phyloP scores from a whole-genome alignment of 37 sponge, comb jelly and placozoan species.

The Cliona cf. orientalis region DNA sequence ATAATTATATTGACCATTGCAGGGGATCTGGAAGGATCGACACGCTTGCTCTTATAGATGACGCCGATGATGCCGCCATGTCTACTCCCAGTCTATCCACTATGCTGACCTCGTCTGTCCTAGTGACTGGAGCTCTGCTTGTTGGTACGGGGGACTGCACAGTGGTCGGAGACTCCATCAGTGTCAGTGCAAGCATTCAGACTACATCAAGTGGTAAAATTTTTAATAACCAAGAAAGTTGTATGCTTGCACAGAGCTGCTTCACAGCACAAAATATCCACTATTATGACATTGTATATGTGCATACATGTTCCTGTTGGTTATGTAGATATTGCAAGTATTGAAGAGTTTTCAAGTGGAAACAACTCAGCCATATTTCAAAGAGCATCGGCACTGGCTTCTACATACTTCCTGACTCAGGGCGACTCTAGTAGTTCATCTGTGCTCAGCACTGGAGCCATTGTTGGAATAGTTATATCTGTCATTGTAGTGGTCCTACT shows the following conservation, averaged over 20 bases:
- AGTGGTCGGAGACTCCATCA: background rate
- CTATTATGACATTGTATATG: background rate
- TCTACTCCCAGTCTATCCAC: background rate
- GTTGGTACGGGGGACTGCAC: background rate
- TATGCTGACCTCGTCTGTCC: background rate
- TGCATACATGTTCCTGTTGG: too few species aligned
- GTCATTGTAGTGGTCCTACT: too few species aligned
- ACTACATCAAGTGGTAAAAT: background rate
- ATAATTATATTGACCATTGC: background rate
- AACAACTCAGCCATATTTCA: too few species aligned
- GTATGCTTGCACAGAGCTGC: too few species aligned
- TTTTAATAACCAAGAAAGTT: background rate
- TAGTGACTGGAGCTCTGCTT: constrained; percentile 7
- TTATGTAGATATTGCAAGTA: too few species aligned
- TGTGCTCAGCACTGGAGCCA: too few species aligned
- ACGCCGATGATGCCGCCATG: background rate
- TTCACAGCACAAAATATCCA: background rate
- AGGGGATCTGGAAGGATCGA: background rate
- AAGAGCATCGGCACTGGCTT: too few species aligned
- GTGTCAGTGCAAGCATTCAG: background rate
- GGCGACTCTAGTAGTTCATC: too few species aligned
- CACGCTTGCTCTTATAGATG: background rate
- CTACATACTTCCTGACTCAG: too few species aligned
- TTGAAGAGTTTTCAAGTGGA: too few species aligned
- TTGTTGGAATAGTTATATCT: too few species aligned